A percentile compares a stretch with the other conserved stretches of the same genome.
Evolutionary conservation across 2,888 invertebrate species (phyloP).

Genomic region (Tholera decimalis): DNA sequence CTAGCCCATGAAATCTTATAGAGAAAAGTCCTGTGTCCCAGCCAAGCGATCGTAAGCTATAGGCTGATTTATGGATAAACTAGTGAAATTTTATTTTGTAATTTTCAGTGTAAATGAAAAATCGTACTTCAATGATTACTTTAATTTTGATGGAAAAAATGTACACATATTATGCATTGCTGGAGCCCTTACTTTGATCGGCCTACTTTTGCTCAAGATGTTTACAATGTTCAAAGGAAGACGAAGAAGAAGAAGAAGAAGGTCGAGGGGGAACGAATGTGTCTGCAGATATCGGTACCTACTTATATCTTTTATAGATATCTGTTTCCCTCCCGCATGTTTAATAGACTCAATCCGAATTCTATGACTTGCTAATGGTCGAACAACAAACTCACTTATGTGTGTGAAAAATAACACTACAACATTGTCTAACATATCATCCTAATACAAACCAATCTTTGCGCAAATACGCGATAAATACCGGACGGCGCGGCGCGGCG

Average conservation of each 20-base stretch:
- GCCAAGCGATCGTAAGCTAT: not conserved
- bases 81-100: not conserved
- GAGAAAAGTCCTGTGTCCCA: too few relatives aligned
- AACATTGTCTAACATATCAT: too few relatives aligned
- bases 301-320: not conserved
- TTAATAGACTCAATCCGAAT: not conserved
- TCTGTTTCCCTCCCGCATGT: not conserved
- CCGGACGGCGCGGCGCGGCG: too few relatives aligned
- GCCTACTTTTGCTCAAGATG: slow-evolving; percentile 16
- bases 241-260: not conserved
- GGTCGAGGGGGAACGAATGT: not conserved
- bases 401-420: not conserved
- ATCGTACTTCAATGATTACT: not conserved
- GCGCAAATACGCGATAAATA: too few relatives aligned
- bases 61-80: not conserved
- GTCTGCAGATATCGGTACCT: slow-evolving; percentile 1
- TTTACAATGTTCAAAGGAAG: not conserved
- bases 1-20: too few relatives aligned
- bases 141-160: slow-evolving; percentile 9
- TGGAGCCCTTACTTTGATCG: slow-evolving; percentile 7
- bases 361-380: not conserved
- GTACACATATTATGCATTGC: slow-evolving; percentile 4
- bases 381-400: not conserved
- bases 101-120: not conserved
- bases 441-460: too few relatives aligned